These are phyloP conservation scores for Genyomyrus donnyi DNA, from an alignment of 2,113 vertebrate species.

Conservation along the genomic window DNA sequence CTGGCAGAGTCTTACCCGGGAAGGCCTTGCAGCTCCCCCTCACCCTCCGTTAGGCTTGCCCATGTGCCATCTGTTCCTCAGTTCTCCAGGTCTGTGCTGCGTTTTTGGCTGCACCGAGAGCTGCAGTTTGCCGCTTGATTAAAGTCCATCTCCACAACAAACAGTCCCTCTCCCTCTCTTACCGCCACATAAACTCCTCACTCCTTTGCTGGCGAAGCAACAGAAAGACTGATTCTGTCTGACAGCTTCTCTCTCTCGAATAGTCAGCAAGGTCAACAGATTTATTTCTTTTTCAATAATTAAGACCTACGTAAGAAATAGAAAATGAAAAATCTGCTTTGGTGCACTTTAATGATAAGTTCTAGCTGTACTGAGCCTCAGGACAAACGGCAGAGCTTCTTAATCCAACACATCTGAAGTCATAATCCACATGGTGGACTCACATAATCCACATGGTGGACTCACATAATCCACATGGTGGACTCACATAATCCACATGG, in stretches of 20 bases:
- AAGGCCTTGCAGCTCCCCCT: not conserved
- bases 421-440: not conserved
- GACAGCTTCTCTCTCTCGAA: not conserved
- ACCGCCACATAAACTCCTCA: not conserved
- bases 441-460: too few species aligned
- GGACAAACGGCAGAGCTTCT: not conserved
- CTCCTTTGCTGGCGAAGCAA: not conserved
- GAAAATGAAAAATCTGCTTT: not conserved
- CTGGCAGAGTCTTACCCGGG: not conserved
- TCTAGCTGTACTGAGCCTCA: not conserved
- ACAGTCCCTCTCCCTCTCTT: not conserved
- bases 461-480: not conserved
- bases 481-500: not conserved
- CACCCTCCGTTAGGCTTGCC: not conserved
- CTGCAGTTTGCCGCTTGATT: not conserved
- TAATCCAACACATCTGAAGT: not conserved
- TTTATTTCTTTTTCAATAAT: not conserved
- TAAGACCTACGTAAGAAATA: not conserved
- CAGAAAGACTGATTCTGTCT: not conserved
- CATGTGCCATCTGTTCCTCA: not conserved
- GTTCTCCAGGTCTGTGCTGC: not conserved
- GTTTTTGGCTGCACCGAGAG: not conserved
- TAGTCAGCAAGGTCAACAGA: not conserved
- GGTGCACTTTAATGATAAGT: not conserved
- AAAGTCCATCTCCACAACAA: slow-evolving; percentile 3